phyloP scores from a whole-genome alignment of 2,113 vertebrate species.

The Casuarius casuarius region DNA sequence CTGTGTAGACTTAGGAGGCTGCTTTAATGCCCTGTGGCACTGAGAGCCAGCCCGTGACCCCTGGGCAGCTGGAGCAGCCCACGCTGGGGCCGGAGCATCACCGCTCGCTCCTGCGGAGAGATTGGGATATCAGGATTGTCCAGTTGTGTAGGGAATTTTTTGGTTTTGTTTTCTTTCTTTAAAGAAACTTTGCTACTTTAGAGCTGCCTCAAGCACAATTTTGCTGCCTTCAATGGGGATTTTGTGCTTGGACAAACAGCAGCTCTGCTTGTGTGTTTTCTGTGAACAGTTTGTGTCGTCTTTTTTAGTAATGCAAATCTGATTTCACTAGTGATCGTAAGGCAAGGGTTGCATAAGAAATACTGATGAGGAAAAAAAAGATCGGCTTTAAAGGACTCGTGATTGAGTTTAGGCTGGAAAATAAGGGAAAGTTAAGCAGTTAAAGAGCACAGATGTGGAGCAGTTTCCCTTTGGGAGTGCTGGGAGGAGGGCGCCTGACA shows the following conservation, averaged over 20 bases:
- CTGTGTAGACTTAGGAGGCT: background rate
- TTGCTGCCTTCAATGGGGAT: background rate
- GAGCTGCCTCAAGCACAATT: background rate
- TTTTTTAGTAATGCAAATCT: background rate
- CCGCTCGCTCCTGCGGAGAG: background rate
- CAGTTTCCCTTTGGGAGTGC: rapidly evolving
- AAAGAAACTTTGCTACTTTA: background rate
- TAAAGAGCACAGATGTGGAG: background rate
- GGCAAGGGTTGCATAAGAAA: background rate
- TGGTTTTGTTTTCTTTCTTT: background rate
- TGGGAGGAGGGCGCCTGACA: background rate
- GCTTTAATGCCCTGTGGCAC: background rate
- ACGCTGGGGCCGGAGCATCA: background rate
- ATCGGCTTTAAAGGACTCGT: rapidly evolving
- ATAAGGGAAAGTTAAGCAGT: background rate
- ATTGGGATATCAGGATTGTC: background rate
- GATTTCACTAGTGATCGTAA: background rate
- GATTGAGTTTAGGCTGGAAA: background rate
- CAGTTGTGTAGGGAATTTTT: no score
- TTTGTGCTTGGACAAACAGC: background rate
- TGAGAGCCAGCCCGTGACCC: background rate
- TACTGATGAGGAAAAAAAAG: background rate
- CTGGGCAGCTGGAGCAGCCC: background rate
- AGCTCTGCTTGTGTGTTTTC: background rate
- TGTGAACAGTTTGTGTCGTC: background rate